Evolutionary conservation across 2,113 vertebrate species (phyloP).

Genomic region (Myrmecobius fasciatus): DNA sequence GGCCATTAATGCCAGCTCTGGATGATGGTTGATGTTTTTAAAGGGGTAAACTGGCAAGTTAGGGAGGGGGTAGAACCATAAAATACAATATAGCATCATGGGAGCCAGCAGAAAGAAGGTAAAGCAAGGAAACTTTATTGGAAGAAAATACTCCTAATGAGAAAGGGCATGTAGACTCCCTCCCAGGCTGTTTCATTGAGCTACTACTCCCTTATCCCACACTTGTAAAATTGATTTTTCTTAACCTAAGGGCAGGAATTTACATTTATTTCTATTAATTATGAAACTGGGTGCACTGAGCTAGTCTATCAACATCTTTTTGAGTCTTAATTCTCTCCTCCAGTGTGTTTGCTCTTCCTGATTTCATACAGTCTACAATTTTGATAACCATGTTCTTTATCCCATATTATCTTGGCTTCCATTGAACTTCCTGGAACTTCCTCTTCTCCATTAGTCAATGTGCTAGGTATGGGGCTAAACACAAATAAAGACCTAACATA

Average conservation of each 20-base stretch:
- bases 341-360: neutral
- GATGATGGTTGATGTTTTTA: neutral
- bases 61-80: neutral
- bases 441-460: neutral
- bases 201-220: neutral
- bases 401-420: neutral
- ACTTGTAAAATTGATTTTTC: neutral
- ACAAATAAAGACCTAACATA: neutral
- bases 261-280: neutral
- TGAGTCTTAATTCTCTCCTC: neutral
- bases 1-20: neutral
- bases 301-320: neutral
- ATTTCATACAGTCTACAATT: neutral
- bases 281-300: neutral
- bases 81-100: neutral
- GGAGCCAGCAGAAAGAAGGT: neutral
- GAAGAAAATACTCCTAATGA: neutral
- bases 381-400: neutral
- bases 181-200: neutral
- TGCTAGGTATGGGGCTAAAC: too few relatives aligned
- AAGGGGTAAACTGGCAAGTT: neutral
- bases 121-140: neutral
- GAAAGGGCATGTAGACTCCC: neutral
- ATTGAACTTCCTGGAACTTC: neutral
- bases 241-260: neutral